Conservation (phyloP, 2,797 vertebrate genomes). For the Eulemur rubriventer region DNA sequence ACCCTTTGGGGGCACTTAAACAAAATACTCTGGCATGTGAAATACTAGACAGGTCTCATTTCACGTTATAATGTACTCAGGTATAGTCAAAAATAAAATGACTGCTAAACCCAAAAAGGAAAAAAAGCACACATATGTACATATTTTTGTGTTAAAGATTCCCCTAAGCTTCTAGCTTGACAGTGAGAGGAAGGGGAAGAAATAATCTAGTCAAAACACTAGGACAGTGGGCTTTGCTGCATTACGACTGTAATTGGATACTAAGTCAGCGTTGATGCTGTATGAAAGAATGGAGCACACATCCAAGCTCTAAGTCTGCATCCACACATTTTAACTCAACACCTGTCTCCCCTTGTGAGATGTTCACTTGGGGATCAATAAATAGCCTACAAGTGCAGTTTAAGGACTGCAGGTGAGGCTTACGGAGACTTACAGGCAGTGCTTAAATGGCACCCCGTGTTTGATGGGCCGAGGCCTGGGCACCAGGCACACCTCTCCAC, state of each 20-base stretch:
- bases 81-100: not conserved
- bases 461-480: not conserved
- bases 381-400: not conserved
- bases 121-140: not conserved
- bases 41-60: slow-evolving; percentile 5
- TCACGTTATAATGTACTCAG: not conserved
- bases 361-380: not conserved
- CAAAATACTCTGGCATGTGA: not conserved
- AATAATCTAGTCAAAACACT: not conserved
- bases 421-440: not conserved
- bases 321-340: not conserved
- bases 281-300: not conserved
- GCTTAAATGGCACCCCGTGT: not conserved
- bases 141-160: not conserved
- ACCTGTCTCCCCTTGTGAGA: not conserved
- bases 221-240: not conserved
- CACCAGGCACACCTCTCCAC: accelerated
- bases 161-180: not conserved
- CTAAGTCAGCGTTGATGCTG: not conserved
- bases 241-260: not conserved
- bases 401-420: not conserved
- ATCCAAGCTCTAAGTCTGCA: not conserved
- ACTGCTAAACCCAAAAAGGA: not conserved
- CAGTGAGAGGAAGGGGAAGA: not conserved
- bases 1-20: not conserved